A percentile compares a stretch with the other conserved stretches of the same genome.
phyloP scores from a whole-genome alignment of 2,888 invertebrate species.

The Orgyia antiqua region DNA sequence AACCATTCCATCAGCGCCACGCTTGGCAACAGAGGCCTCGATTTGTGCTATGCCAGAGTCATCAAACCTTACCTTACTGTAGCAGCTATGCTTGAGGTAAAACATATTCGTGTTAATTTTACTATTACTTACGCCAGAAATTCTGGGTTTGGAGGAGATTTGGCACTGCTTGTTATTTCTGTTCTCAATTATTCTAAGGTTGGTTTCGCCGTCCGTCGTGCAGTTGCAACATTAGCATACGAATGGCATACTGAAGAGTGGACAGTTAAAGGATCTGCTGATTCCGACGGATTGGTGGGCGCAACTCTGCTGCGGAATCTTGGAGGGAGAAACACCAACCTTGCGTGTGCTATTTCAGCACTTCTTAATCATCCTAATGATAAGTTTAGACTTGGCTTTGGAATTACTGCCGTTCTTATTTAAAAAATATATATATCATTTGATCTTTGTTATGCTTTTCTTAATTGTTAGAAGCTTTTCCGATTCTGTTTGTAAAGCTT shows the following conservation, averaged over 20 bases:
- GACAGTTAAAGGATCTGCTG: slow-evolving; percentile 61
- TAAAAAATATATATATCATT: slow-evolving; percentile 16
- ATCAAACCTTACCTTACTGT: slow-evolving; percentile 62
- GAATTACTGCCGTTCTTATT: slow-evolving; percentile 56
- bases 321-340: slow-evolving; percentile 52
- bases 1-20: slow-evolving; percentile 62
- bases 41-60: slow-evolving; percentile 59
- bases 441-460: no score
- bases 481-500: no score
- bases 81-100: slow-evolving; percentile 66
- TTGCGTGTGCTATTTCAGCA: slow-evolving; percentile 62
- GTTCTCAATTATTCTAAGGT: no score
- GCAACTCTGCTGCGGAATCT: slow-evolving; percentile 60
- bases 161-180: no score
- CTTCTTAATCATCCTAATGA: slow-evolving; percentile 71
- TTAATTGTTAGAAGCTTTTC: no score
- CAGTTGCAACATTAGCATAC: slow-evolving; percentile 62
- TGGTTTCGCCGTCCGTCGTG: slow-evolving; percentile 56
- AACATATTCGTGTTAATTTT: no score
- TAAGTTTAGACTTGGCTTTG: slow-evolving; percentile 68
- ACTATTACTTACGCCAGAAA: no score
- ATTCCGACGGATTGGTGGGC: slow-evolving; percentile 68
- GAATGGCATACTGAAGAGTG: slow-evolving; percentile 60
- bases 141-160: no score
- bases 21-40: slow-evolving; percentile 65